Conservation (phyloP, 2,797 vertebrate species). For the Helicolenus hilgendorfi region DNA sequence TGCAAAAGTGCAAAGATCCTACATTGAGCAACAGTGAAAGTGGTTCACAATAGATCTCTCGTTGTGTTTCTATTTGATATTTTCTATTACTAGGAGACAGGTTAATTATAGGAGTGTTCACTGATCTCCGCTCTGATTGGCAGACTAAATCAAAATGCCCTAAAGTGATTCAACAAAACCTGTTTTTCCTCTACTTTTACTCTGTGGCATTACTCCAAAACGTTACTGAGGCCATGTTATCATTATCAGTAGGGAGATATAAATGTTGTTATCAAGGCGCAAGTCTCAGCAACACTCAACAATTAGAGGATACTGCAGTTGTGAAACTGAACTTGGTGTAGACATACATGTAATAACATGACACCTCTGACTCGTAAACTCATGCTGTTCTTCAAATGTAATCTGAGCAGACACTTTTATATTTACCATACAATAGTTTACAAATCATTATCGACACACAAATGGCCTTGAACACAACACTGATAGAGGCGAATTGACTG, state of each 20-base stretch:
- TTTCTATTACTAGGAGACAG: background rate
- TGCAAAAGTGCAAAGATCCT: background rate
- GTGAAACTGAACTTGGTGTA: background rate
- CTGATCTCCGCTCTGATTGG: background rate
- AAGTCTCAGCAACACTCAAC: background rate
- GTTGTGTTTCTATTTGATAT: background rate
- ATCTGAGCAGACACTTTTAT: background rate
- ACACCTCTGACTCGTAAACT: background rate
- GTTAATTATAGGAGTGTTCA: conserved; percentile 1
- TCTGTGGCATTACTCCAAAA: background rate
- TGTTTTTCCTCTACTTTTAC: background rate
- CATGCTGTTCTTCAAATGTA: background rate
- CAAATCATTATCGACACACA: background rate
- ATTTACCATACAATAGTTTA: background rate
- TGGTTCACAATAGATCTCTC: background rate
- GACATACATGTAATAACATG: background rate
- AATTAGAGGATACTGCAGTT: background rate
- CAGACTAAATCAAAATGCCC: conserved; percentile 20
- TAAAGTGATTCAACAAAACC: conserved; percentile 10
- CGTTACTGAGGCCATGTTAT: background rate
- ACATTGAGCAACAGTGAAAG: background rate
- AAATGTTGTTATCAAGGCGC: background rate
- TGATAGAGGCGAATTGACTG: background rate
- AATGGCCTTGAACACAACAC: background rate
- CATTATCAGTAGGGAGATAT: background rate